Percentiles rank a stretch among this genome's conserved stretches.
phyloP scores from a whole-genome alignment of 2,797 vertebrate species.

The Manis pentadactyla region DNA sequence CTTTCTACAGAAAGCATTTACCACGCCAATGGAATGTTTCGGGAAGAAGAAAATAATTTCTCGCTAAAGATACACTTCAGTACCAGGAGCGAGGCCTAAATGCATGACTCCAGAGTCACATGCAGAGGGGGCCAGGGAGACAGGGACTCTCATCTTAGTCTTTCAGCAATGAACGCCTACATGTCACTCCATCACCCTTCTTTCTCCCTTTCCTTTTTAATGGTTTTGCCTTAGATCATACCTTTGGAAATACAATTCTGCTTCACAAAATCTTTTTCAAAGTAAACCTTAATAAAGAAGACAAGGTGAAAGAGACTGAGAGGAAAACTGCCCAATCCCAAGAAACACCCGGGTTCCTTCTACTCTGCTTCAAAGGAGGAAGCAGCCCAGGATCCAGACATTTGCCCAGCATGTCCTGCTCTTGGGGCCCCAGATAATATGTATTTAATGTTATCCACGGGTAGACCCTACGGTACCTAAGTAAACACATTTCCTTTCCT shows the following conservation, averaged over 20 bases:
- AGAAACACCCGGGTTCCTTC: background rate
- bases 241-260: slow-evolving; percentile 28
- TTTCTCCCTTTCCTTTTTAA: background rate
- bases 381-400: background rate
- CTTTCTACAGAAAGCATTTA: slow-evolving; percentile 18
- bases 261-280: slow-evolving; percentile 27
- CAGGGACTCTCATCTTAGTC: background rate
- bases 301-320: background rate
- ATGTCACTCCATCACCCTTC: background rate
- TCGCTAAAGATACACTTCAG: background rate
- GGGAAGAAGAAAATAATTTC: background rate
- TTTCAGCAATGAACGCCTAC: background rate
- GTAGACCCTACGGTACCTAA: background rate
- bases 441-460: background rate
- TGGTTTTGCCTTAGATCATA: background rate
- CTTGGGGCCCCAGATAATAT: background rate
- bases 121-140: background rate
- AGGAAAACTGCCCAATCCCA: background rate
- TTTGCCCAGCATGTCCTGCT: fast-evolving
- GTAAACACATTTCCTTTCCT: background rate
- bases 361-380: background rate
- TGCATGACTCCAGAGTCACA: background rate
- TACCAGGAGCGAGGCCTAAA: background rate
- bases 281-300: slow-evolving; percentile 12
- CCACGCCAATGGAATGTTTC: slow-evolving; percentile 61